Evolutionary conservation across 2,113 vertebrate genomes (phyloP).

Genomic region (Aramus guarauna): DNA sequence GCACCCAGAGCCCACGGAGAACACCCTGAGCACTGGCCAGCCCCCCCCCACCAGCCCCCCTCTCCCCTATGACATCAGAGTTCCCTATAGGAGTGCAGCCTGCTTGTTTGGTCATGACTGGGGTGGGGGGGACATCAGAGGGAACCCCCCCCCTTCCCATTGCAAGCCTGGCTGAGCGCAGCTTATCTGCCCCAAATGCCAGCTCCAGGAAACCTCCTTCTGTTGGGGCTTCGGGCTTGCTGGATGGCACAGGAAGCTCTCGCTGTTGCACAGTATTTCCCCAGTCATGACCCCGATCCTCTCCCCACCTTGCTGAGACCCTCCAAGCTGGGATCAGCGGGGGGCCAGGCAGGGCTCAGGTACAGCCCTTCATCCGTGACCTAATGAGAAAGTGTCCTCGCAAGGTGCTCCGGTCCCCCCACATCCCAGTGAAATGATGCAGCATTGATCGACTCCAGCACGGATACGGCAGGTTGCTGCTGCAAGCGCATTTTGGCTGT

Average conservation of each 20-base stretch:
- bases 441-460: rapidly evolving
- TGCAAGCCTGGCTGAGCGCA: neutral
- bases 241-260: neutral
- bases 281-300: rapidly evolving
- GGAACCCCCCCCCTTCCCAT: neutral
- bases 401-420: neutral
- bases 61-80: rapidly evolving
- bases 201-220: neutral
- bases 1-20: rapidly evolving
- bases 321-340: rapidly evolving
- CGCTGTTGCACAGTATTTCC: neutral
- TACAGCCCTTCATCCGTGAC: neutral
- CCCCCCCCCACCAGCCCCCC: neutral
- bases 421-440: rapidly evolving
- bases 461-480: rapidly evolving
- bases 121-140: neutral
- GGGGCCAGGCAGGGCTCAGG: neutral
- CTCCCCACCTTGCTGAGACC: neutral
- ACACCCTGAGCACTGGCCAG: neutral
- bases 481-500: rapidly evolving
- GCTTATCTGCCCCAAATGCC: neutral
- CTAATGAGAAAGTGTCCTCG: rapidly evolving
- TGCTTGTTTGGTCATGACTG: neutral
- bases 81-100: neutral
- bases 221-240: neutral